These are phyloP conservation scores for Meghimatium bilineatum DNA, from an alignment of 2,888 invertebrate genomes.

Conservation along the genomic window DNA sequence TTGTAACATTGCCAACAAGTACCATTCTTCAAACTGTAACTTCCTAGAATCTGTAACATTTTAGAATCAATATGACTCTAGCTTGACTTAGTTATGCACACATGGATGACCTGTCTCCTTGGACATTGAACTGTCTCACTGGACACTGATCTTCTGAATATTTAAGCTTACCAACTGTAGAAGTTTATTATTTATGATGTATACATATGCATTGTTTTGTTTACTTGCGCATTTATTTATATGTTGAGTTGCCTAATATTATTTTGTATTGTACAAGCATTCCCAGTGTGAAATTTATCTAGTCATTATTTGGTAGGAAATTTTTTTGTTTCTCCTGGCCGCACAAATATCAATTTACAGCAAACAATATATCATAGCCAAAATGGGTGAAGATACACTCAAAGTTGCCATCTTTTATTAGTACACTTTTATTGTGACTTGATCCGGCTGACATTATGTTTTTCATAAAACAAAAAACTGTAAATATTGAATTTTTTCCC, in stretches of 20 bases:
- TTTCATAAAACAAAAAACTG: too few species aligned
- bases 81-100: too few species aligned
- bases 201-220: too few species aligned
- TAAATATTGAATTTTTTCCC: too few species aligned
- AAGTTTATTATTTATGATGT: too few species aligned
- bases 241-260: not conserved
- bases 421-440: not conserved
- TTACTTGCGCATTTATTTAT: not conserved
- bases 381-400: not conserved
- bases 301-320: not conserved
- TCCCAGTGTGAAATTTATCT: not conserved
- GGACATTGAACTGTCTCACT: too few species aligned
- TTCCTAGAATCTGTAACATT: not conserved
- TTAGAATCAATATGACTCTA: too few species aligned
- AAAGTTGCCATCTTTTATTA: not conserved
- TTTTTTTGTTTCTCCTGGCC: not conserved
- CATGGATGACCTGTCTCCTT: too few species aligned
- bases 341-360: not conserved
- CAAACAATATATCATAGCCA: not conserved
- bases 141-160: too few species aligned
- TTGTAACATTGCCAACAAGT: too few species aligned
- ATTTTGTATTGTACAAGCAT: not conserved
- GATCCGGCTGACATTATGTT: not conserved
- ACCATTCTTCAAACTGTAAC: not conserved
- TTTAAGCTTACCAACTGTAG: too few species aligned